Evolutionary conservation across 2,888 invertebrate genomes (phyloP), one percentile per base, ranked within the genome.

Genomic region (Stictocephala bisonia): DNA sequence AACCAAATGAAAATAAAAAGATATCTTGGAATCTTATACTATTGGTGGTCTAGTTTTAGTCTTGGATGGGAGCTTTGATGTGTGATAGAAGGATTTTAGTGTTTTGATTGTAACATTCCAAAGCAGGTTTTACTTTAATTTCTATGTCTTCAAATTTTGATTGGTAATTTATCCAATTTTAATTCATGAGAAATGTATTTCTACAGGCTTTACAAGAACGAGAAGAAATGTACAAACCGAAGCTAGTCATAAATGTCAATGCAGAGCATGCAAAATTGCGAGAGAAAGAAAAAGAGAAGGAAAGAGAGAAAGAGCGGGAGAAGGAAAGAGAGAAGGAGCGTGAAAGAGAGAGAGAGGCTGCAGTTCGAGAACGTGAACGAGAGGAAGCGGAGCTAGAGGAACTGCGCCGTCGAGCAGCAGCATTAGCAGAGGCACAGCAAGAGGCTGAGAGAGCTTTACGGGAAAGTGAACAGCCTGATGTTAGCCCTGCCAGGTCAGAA

Each of bases 221-320:
- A 60, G 96, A 96, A 82, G 93, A 92, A 81, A 89, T 91, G 82
- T 94, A 96, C 85, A 90, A 89, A 83, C 96, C 96, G 68, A 91
- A 92, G 80, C 89, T 95, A 77, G 87, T 95, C 70, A 90, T 95
- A 78, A 85, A 86, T 71, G 85, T 86, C 73, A 83, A 85, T 44
- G 85, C 85, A 77, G 84, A 84, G 18, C 84, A 84, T 35, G 84
- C 84, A 6, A 84, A 84, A 60, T 79, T 81, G 18, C 77, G 80
- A 27, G 83, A 83, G 71, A 84, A 84, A 41, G 83, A 84, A 40
- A 83, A 83, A 24, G 83, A 83, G n/a, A 77, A 79, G n/a, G 82
- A 81, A 56, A 77, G 76, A 11, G 80, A 81, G 69, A 77, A 76
- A 41, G 76, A 90, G 80, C 86, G 88, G 66, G 89, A 89, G 83